Evolutionary conservation across 2,113 vertebrate species (phyloP).

Genomic region (Aythya baeri): DNA sequence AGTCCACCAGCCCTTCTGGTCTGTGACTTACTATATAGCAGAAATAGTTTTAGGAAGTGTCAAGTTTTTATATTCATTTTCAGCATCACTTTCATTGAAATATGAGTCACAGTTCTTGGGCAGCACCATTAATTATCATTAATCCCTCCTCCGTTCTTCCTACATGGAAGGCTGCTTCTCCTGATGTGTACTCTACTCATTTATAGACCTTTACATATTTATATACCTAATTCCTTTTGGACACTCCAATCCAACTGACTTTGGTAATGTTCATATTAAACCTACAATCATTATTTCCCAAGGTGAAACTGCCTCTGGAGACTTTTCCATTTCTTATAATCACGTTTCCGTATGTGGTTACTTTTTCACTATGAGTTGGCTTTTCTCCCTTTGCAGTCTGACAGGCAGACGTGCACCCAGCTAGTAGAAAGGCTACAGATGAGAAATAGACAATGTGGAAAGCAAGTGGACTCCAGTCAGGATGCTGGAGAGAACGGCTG

Average conservation of each 20-base stretch:
- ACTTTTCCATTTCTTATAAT: neutral
- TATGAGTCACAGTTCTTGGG: neutral
- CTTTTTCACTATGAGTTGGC: neutral
- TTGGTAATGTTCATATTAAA: neutral
- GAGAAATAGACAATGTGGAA: neutral
- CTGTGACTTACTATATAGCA: neutral
- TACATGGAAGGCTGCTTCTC: neutral
- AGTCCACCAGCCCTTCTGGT: neutral
- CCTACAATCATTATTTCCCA: neutral
- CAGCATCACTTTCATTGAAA: neutral
- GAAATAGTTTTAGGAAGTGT: neutral
- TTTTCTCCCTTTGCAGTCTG: neutral
- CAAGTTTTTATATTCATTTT: slow-evolving; percentile 13
- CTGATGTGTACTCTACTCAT: neutral
- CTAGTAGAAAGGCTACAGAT: neutral
- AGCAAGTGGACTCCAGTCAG: neutral
- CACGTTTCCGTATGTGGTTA: neutral
- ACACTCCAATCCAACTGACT: neutral
- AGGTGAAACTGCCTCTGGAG: neutral
- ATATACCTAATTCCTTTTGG: neutral
- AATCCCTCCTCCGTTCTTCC: neutral
- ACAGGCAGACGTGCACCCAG: neutral
- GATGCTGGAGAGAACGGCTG: neutral
- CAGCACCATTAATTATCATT: neutral
- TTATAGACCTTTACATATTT: neutral